These are phyloP conservation scores for Autographa pulchrina DNA, from an alignment of 2,888 invertebrate genomes.

Conservation along the genomic window DNA sequence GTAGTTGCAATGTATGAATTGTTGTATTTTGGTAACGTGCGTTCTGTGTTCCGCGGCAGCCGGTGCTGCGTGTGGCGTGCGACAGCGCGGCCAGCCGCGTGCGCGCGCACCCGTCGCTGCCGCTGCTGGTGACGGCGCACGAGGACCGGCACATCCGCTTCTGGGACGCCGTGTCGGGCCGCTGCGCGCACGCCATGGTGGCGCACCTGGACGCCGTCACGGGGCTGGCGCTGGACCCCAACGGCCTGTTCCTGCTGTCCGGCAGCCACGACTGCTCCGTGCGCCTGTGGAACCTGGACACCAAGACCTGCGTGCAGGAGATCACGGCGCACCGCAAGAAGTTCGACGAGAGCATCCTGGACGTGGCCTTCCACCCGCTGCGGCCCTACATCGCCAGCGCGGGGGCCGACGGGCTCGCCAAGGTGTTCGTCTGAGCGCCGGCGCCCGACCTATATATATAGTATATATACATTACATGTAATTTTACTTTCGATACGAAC, in stretches of 20 bases:
- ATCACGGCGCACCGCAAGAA: slow-evolving; percentile 99
- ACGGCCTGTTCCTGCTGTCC: slow-evolving; percentile 99
- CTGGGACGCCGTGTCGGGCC: slow-evolving; percentile 98
- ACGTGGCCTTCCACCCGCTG: slow-evolving; percentile 99
- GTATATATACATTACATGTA: slow-evolving; percentile 71
- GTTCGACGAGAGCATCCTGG: slow-evolving; percentile 99
- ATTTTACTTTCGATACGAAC: slow-evolving; percentile 75
- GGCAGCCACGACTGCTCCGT: slow-evolving; percentile 99
- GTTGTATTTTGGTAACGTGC: slow-evolving; percentile 66
- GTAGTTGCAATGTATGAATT: background rate
- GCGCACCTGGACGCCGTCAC: slow-evolving; percentile 99
- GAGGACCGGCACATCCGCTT: slow-evolving; percentile 99
- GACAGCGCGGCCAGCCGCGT: slow-evolving; percentile 93
- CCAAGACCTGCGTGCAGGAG: slow-evolving; percentile 99
- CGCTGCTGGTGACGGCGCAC: slow-evolving; percentile 98
- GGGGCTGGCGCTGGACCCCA: slow-evolving; percentile 99
- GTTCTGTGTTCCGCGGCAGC: slow-evolving; percentile 63
- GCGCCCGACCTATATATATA: slow-evolving; percentile 49
- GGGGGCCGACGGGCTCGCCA: slow-evolving; percentile 99
- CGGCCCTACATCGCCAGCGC: slow-evolving; percentile 99
- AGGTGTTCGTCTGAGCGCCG: slow-evolving; percentile 96
- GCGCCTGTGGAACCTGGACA: slow-evolving; percentile 99
- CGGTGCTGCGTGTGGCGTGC: slow-evolving; percentile 91
- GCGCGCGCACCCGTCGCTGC: slow-evolving; percentile 98
- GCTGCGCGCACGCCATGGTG: slow-evolving; percentile 99